Evolutionary conservation across 2,797 vertebrate genomes (phyloP), one percentile per base, ranked within the genome.

Genomic region (Molossus alvarezi): DNA sequence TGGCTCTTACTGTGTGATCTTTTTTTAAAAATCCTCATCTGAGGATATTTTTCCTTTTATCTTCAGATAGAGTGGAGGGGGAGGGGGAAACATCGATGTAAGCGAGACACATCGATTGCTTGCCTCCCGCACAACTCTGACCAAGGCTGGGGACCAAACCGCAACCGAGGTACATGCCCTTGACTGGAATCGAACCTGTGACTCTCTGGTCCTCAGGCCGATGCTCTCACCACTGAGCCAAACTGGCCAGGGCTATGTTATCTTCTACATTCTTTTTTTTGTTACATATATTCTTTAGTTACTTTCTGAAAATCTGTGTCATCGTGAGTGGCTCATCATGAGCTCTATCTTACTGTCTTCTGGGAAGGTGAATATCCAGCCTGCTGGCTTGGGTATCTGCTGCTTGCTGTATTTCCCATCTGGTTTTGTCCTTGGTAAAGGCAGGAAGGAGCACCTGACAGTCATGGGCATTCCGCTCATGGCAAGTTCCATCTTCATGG

Each of bases 401-500:
- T 45, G 25, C 33, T 41, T 64, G 25, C 73, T 1, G 4, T 57
- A 23, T n/a, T 67, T 57, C 62, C 18, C 37, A 17, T 69, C 25
- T 11, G 17, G 11, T 57, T 27, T 51, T 79, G 21, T 57, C 62
- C 62, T 17, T n/a, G 58, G 23, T 12, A 20, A 2, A 89, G 25
- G 17, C 12, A 2, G n/a, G 51, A 25, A 60, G 88, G 65, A 37
- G 41, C 57, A 4, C 41, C 55, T 51, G 67, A 5, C 21, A 5
- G 23, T 53, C 0, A 3, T 21, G 21, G n/a, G 4, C 5, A 0
- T 57, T 21, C 55, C 0, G 1, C 17, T 7, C 3, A 9, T 2
- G 17, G 60, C 9, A 25, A 18, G 17, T 23, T n/a, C 15, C 1
- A 0, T 45, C 29, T 23, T 62, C 57, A 21, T 1, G 4, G 25